Conservation (phyloP, 92 coral and sea anemone genomes). For the Meandrina meandrites region DNA sequence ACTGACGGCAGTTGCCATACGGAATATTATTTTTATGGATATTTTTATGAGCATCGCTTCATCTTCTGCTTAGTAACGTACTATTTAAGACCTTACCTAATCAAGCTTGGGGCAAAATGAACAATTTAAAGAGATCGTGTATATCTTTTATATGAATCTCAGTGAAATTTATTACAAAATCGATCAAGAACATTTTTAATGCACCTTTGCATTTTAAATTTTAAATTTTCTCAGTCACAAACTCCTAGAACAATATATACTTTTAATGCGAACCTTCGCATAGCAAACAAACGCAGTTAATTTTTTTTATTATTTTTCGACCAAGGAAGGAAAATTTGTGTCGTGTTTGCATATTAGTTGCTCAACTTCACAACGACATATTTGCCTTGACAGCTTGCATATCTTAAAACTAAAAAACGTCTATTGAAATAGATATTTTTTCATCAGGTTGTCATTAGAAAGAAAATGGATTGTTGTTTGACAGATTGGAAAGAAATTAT, state of each 20-base stretch:
- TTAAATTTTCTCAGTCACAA: no score
- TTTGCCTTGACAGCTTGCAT: not conserved
- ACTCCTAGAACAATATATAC: not conserved
- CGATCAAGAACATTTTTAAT: not conserved
- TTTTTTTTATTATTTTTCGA: not conserved
- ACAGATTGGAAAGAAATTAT: not conserved
- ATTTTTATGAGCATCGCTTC: not conserved
- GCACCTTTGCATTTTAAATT: not conserved
- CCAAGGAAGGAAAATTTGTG: not conserved
- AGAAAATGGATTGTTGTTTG: not conserved
- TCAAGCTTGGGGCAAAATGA: not conserved
- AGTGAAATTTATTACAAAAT: not conserved
- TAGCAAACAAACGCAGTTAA: not conserved
- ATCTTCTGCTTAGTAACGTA: constrained; percentile 21
- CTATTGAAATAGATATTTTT: not conserved
- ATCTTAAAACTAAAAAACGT: not conserved
- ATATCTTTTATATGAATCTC: not conserved
- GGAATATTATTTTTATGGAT: not conserved
- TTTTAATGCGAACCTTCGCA: not conserved
- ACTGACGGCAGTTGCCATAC: not conserved
- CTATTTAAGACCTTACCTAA: not conserved
- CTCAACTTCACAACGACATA: not conserved
- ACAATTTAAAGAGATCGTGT: not conserved
- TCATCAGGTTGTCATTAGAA: not conserved
- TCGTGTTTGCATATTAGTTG: not conserved